Percentiles rank a stretch among this genome's conserved stretches.
phyloP scores from a whole-genome alignment of 2,113 vertebrate genomes.

The Rhinoderma darwinii region DNA sequence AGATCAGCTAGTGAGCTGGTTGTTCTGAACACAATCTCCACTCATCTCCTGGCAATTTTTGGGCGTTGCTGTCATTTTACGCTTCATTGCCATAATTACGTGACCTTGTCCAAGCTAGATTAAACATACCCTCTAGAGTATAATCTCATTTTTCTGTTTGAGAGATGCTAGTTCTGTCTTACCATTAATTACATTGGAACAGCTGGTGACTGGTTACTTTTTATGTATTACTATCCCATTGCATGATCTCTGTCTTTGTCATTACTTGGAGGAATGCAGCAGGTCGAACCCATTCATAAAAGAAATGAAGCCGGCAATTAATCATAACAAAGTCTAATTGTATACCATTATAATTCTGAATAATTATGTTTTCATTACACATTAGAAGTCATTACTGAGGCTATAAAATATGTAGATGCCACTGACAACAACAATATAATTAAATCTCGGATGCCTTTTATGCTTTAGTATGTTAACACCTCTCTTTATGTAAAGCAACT shows the following conservation, averaged over 20 bases:
- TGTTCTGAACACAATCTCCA: not conserved
- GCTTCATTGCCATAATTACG: slow-evolving; percentile 56
- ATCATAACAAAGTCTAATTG: slow-evolving; percentile 62
- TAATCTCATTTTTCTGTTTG: slow-evolving; percentile 64
- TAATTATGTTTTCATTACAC: slow-evolving; percentile 41
- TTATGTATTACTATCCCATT: slow-evolving; percentile 64
- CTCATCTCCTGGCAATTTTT: slow-evolving; percentile 57
- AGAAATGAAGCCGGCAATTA: slow-evolving; percentile 62
- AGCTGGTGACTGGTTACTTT: slow-evolving; percentile 68
- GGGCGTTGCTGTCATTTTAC: slow-evolving; percentile 58
- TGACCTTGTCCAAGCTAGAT: slow-evolving; percentile 61
- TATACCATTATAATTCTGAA: slow-evolving; percentile 61
- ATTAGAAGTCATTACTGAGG: slow-evolving; percentile 54
- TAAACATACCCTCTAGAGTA: slow-evolving; percentile 62
- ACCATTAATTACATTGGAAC: slow-evolving; percentile 63
- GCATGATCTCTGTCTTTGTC: slow-evolving; percentile 61
- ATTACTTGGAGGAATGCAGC: slow-evolving; percentile 63
- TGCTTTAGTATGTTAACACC: slow-evolving; percentile 28
- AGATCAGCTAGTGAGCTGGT: slow-evolving; percentile 36
- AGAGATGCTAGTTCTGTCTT: slow-evolving; percentile 55
- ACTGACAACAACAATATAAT: slow-evolving; percentile 55
- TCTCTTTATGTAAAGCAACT: not conserved
- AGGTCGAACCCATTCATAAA: slow-evolving; percentile 63
- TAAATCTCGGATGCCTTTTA: slow-evolving; percentile 35
- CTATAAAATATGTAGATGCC: slow-evolving; percentile 49